Base-by-base conservation (phyloP, 2,113 vertebrate genomes). In the Gorsachius goisagi region DNA sequence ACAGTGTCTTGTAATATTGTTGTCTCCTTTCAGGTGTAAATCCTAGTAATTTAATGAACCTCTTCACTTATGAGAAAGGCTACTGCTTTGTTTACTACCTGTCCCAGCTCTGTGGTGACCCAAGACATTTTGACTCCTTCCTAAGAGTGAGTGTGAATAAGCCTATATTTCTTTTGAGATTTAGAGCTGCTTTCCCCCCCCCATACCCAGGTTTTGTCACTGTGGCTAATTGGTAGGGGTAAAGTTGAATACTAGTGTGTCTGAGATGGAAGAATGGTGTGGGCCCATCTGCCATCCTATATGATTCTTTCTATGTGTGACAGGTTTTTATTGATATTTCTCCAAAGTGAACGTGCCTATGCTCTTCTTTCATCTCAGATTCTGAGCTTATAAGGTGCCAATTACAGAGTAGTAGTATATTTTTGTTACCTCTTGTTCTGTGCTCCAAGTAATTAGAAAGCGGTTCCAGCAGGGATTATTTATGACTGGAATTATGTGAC, bases 11-110 rank as follows among this genome's bases (percentile, higher is more conserved):
- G 24, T 5, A 37, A 82, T 11, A 8, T 21, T 50, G 21, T 74
- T 19, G 49, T 84, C 50, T 59, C 19, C 62, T 91, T 83, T 63
- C 97, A 99, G 99, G 99, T 76, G 99, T 99, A 96, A 99, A 99
- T 90, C 99, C 99, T 80, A 99, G 99, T 98, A 99, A 99, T 95
- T 97, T 99, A 95, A 99, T 99, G 99, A 99, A 99, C 89, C 98
- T 99, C 44, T 99, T 99, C 97, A 99, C 99, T 50, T 99, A 99
- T 15, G 99, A 99, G 98, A 99, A 99, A 97, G 99, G 99, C 56
- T 99, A 99, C 98, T 99, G 99, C 94, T 99, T 99, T 24, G 99
- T 99, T 86, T 98, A 99, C 56, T 99, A 99, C 97, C 97, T 99
- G 94, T 99, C 99, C 5, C 98, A 99, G 97, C 98, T 99, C 52